phyloP scores from a whole-genome alignment of 2,113 vertebrate genomes.

The Pao palembangensis region DNA sequence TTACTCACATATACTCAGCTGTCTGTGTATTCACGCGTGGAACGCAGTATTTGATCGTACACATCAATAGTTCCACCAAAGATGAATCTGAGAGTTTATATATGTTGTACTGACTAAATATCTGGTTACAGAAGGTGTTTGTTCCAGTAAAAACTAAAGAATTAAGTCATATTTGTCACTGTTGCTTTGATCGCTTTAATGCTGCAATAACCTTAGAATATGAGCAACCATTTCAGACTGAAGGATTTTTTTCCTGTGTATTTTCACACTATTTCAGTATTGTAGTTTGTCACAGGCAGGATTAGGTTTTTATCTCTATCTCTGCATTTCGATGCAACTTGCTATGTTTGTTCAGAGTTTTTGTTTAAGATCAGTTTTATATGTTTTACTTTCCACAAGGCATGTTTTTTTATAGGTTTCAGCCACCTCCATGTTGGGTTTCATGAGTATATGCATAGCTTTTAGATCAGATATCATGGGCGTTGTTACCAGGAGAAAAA shows the following conservation, averaged over 20 bases:
- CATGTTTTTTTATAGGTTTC: neutral
- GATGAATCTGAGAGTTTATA: slow-evolving; percentile 7
- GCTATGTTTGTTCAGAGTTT: slow-evolving; percentile 1
- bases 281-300: slow-evolving; percentile 3
- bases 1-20: slow-evolving; percentile 28
- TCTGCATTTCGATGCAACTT: slow-evolving; percentile 30
- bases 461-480: neutral
- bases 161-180: slow-evolving; percentile 6
- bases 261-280: slow-evolving; percentile 41
- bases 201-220: neutral
- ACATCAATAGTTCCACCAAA: slow-evolving; percentile 40
- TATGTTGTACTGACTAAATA: slow-evolving; percentile 16
- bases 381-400: slow-evolving; percentile 28
- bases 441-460: slow-evolving; percentile 47
- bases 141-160: slow-evolving; percentile 4
- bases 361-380: slow-evolving; percentile 20
- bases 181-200: slow-evolving; percentile 19
- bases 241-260: slow-evolving; percentile 1
- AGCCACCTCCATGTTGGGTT: slow-evolving; percentile 16
- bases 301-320: slow-evolving; percentile 10
- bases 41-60: slow-evolving; percentile 9
- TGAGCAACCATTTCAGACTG: neutral
- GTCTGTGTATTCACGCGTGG: slow-evolving; percentile 21
- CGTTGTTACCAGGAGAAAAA: slow-evolving; percentile 3
- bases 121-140: slow-evolving; percentile 19